These are phyloP conservation scores for Lampris incognitus DNA, from an alignment of 2,113 vertebrate species.

Conservation along the genomic window DNA sequence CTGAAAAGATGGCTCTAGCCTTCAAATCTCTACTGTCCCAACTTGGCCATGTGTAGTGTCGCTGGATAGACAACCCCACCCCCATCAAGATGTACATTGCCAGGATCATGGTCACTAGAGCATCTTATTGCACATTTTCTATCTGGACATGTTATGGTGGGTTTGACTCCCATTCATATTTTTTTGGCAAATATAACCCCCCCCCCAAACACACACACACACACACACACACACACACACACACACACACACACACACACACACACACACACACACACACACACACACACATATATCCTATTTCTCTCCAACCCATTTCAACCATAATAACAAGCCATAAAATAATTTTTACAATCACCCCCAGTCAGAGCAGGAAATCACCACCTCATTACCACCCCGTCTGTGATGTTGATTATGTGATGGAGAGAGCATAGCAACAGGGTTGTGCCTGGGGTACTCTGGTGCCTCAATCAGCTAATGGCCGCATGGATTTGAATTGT, in stretches of 20 bases:
- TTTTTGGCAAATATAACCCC: conserved; percentile 69
- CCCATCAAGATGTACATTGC: conserved; percentile 60
- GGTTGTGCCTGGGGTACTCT: conserved; percentile 51
- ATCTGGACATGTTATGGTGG: conserved; percentile 44
- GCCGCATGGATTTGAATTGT: conserved; percentile 48
- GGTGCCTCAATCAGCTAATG: conserved; percentile 51
- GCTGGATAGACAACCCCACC: neutral
- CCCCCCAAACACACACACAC: neutral
- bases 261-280: neutral
- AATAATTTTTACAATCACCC: conserved; percentile 70
- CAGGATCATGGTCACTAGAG: conserved; percentile 37
- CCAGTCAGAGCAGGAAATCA: conserved; percentile 57
- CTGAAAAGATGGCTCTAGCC: neutral
- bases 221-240: neutral
- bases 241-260: neutral
- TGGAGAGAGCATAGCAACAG: conserved; percentile 44
- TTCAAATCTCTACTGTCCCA: neutral
- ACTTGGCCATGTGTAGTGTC: neutral
- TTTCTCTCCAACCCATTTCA: conserved; percentile 45
- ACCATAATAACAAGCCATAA: conserved; percentile 68
- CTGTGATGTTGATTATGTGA: conserved; percentile 70
- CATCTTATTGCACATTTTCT: conserved; percentile 4
- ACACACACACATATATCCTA: conserved; percentile 36
- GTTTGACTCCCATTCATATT: conserved; percentile 62
- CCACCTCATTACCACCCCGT: conserved; percentile 69